Base-by-base conservation (phyloP, 2,888 invertebrate genomes). In the Galerucella nymphaeae region DNA sequence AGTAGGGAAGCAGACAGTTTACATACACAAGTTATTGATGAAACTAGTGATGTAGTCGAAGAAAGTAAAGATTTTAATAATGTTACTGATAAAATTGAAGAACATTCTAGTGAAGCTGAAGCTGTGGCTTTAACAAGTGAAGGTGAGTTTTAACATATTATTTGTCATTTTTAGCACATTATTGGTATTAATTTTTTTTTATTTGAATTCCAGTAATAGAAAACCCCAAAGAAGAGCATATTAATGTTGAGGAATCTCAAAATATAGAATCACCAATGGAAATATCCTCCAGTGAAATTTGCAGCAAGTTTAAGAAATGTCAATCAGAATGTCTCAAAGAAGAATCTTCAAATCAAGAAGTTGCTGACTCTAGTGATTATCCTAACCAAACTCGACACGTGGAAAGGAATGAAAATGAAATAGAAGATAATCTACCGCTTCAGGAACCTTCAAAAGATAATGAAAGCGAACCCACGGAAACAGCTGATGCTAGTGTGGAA, bases 221-320 rank as follows among this genome's bases (percentile, higher is more conserved):
- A 59, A 66, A 67, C 11, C 16, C 61, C 14, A 38, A 50, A 41
- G 45, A 69, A 48, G 55, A 45, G 8, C 13, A 71, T 18, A 38
- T 20, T 0, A 53, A 59, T 14, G 20, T 55, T 2, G 55, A 74
- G 23, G 59, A 53, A 41, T 14, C 72, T 63, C 18, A 63, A 38
- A 38, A 38, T 38, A 38, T 38, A 38, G 58, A 59, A 57, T 62
- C 38, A 2, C 13, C 23, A 55, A 59, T 42, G 16, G 71, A 73
- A 71, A 59, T 70, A 71, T 57, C 68, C 11, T 67, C 65, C 55
- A 65, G 67, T 57, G 71, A 71, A 71, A 50, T 69, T 30, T 41
- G 58, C 23, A 23, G 23, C 30, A 58, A 30, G n/a, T 58, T 30
- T 57, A 8, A 38, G 30, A 38, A 38, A 38, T 1, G 30, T 38